Percentiles rank a stretch among this genome's conserved stretches.
Conservation (phyloP, 2,888 invertebrate genomes). For the Cremastinae sp. region DNA sequence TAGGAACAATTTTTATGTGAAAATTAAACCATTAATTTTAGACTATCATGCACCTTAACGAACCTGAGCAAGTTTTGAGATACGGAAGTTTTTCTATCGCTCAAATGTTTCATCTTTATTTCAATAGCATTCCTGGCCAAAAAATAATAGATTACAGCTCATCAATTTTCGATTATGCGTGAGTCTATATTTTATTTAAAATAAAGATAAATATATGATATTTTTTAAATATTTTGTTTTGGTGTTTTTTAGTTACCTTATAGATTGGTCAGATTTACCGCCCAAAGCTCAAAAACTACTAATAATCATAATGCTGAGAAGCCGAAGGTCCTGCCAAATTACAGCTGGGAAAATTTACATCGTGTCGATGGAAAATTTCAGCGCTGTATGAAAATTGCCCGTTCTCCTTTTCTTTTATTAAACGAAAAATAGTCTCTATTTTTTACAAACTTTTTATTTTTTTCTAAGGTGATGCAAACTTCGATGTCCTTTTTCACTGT, state of each 20-base stretch:
- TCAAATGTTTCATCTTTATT: slow-evolving; percentile 52
- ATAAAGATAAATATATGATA: neutral
- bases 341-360: slow-evolving; percentile 56
- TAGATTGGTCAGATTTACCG: slow-evolving; percentile 44
- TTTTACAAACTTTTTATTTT: too few species aligned
- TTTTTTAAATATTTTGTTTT: neutral
- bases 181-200: neutral
- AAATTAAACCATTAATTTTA: slow-evolving; percentile 9
- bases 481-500: too few species aligned
- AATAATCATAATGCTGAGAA: slow-evolving; percentile 46
- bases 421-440: slow-evolving; percentile 4
- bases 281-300: slow-evolving; percentile 38
- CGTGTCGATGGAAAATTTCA: slow-evolving; percentile 56
- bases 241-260: slow-evolving; percentile 20
- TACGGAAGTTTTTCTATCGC: slow-evolving; percentile 40
- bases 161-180: slow-evolving; percentile 42
- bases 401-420: neutral
- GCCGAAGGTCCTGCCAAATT: slow-evolving; percentile 48
- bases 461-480: slow-evolving; percentile 42
- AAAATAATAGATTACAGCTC: slow-evolving; percentile 53
- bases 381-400: slow-evolving; percentile 35
- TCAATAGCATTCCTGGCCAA: slow-evolving; percentile 53
- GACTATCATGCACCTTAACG: slow-evolving; percentile 44
- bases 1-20: neutral
- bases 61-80: slow-evolving; percentile 42